A percentile compares a stretch with the other conserved stretches of the same genome.
phyloP scores from a whole-genome alignment of 2,113 vertebrate genomes.

The Forbesichthys papilliferus region DNA sequence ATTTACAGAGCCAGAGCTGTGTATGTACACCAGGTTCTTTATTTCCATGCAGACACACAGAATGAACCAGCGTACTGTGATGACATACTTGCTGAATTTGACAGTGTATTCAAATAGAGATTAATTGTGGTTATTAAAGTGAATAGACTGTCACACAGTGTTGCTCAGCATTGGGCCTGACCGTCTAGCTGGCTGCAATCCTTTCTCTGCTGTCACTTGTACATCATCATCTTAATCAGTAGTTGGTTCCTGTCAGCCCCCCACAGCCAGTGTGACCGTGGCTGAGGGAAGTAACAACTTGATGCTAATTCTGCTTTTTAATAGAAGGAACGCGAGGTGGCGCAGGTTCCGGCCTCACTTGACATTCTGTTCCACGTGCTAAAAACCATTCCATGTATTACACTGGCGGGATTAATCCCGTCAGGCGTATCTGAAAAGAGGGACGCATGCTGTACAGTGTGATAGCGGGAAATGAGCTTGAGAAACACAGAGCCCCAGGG shows the following conservation, averaged over 20 bases:
- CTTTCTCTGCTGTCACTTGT: not conserved
- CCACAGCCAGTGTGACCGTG: not conserved
- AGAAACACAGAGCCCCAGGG: constrained; percentile 21
- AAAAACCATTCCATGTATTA: not conserved
- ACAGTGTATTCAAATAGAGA: too few species aligned
- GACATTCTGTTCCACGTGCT: not conserved
- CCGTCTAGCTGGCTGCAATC: not conserved
- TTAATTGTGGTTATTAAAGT: too few species aligned
- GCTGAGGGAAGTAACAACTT: too few species aligned
- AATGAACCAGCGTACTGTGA: too few species aligned
- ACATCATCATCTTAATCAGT: not conserved
- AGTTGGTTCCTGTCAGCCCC: not conserved
- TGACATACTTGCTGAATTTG: too few species aligned
- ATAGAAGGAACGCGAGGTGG: too few species aligned
- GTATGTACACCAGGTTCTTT: too few species aligned
- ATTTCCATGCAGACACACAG: too few species aligned
- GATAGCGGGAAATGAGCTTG: constrained; percentile 3
- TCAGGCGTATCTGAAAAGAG: not conserved
- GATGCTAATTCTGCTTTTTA: too few species aligned
- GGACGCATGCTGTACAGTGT: not conserved
- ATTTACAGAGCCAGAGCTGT: constrained; percentile 1
- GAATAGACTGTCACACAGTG: too few species aligned
- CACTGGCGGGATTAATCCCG: not conserved
- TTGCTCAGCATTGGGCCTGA: too few species aligned
- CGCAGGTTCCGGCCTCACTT: too few species aligned